phyloP scores from a whole-genome alignment of 2,113 vertebrate species.

The Rhagologus leucostigma region DNA sequence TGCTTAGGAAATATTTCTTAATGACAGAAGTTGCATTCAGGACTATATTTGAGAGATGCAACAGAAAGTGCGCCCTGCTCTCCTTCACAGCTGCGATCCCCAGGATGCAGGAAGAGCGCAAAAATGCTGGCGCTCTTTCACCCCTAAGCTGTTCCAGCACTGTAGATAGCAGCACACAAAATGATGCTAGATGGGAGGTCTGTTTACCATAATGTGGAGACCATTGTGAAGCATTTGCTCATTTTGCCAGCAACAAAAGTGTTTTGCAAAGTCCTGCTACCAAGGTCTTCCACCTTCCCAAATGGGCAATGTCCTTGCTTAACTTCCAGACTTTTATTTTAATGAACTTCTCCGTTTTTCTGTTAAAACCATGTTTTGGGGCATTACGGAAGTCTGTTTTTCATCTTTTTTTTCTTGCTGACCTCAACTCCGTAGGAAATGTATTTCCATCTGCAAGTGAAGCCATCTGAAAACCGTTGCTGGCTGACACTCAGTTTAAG shows the following conservation, averaged over 20 bases:
- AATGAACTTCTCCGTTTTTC: neutral
- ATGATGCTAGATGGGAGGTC: neutral
- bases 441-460: neutral
- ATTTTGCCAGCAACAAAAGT: neutral
- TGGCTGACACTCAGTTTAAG: neutral
- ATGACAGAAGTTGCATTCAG: constrained; percentile 40
- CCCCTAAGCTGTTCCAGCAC: neutral
- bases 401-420: neutral
- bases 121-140: neutral
- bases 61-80: neutral
- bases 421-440: neutral
- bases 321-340: neutral
- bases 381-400: neutral
- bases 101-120: neutral
- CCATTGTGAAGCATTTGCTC: neutral
- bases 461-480: neutral
- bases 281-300: neutral
- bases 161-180: constrained; percentile 17
- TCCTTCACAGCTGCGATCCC: neutral
- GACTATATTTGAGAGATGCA: constrained; percentile 27
- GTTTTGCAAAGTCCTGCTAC: neutral
- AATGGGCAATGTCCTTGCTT: neutral
- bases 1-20: constrained; percentile 66
- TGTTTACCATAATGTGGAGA: constrained; percentile 14
- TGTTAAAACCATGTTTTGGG: neutral